Base-by-base conservation (phyloP, 2,888 invertebrate species). In the Caenorhabditis angaria region DNA sequence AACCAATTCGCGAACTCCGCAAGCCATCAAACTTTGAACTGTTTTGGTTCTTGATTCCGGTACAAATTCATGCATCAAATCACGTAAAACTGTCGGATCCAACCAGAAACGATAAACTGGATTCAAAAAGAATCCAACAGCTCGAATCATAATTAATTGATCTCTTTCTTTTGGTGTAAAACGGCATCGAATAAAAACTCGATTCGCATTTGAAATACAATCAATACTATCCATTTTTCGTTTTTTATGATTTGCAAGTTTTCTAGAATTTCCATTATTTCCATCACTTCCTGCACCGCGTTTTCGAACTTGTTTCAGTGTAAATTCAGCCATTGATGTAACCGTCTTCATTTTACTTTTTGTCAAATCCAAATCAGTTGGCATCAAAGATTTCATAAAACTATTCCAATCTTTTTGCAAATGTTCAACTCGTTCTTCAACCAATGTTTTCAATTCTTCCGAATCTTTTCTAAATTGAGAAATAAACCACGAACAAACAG, bases 101-200 rank as follows among this genome's bases (percentile, higher is more conserved):
- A 87, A 61, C 86, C 86, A 86, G 69, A 86, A 85, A 18, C 85
- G 77, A 59, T 83, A 81, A 53, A 85, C 81, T 0, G 86, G 86
- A 65, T 87, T 86, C 57, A 87, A 66, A 67, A 86, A 86, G 73
- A 83, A 86, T 24, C 86, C 82, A 32, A 86, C 78, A 2, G 85
- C 85, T 22, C 86, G 77, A 55, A 86, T 85, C 56, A 86, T 71
- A 8, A 86, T 79, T 27, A 83, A 62, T 75, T 83, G 82, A 29
- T 85, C 85, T 12, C 78, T 63, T 59, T 85, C 85, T 50, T 77
- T 76, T 1, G 83, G 64, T 1, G 71, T 64, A 66, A 85, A 85
- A 8, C 84, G 66, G 54, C 80, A 72, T 6, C 72, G 63, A 28
- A 72, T 61, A 18, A 53, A 51, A 12, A 83, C 60, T n/a, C 80